Conservation (phyloP, 30 jellyfish, hydroid and myxozoan species). For the Sanderia malayensis region DNA sequence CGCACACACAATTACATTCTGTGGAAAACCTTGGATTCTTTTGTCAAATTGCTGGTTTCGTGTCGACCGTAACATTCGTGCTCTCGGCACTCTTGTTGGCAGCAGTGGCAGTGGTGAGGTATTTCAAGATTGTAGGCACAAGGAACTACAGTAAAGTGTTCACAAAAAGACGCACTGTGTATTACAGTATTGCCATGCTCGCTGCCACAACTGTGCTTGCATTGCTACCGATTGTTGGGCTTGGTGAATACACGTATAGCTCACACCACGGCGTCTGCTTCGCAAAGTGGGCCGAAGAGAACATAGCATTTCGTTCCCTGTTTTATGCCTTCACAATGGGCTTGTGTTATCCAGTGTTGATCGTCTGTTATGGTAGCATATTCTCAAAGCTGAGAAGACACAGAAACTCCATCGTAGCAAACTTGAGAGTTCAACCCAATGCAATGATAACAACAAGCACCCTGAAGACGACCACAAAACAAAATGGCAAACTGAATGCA, state of each 20-base stretch:
- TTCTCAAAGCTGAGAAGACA: slow-evolving; percentile 35
- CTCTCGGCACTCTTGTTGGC: slow-evolving; percentile 55
- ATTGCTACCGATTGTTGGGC: slow-evolving; percentile 60
- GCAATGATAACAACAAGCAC: too few species aligned
- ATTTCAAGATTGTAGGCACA: slow-evolving; percentile 41
- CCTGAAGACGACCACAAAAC: too few species aligned
- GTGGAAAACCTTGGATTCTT: not conserved
- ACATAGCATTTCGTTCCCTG: slow-evolving; percentile 32
- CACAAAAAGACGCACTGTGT: slow-evolving; percentile 14
- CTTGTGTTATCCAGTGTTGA: slow-evolving; percentile 30
- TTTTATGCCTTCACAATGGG: slow-evolving; percentile 48
- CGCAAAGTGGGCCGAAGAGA: slow-evolving; percentile 42
- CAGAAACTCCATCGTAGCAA: slow-evolving; percentile 8
- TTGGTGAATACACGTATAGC: slow-evolving; percentile 63
- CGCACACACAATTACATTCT: slow-evolving; percentile 27
- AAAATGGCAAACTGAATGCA: too few species aligned
- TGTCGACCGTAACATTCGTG: slow-evolving; percentile 45
- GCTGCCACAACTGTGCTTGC: slow-evolving; percentile 24
- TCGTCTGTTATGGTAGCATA: slow-evolving; percentile 30
- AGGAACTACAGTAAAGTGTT: not conserved
- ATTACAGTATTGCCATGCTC: not conserved
- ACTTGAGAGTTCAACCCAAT: too few species aligned
- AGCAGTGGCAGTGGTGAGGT: slow-evolving; percentile 58
- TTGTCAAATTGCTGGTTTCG: slow-evolving; percentile 58
- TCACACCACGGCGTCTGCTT: slow-evolving; percentile 63